Percentiles rank a stretch among this genome's conserved stretches.
phyloP scores from a whole-genome alignment of 2,888 invertebrate species.

The Heliconius hortense region DNA sequence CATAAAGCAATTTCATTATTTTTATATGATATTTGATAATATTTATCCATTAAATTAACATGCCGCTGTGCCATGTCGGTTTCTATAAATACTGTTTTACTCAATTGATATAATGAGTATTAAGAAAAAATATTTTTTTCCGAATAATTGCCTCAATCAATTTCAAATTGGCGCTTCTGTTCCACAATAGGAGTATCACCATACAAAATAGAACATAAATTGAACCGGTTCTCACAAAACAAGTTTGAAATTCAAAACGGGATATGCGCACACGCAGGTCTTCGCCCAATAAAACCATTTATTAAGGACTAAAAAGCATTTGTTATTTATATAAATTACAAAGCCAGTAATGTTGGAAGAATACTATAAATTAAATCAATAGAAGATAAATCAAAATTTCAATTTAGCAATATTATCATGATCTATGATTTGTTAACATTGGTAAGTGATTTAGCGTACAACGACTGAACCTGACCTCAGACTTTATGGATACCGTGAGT shows the following conservation, averaged over 20 bases:
- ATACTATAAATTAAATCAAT: slow-evolving; percentile 5
- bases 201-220: slow-evolving; percentile 8
- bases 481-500: background rate
- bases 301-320: slow-evolving; percentile 41
- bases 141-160: background rate
- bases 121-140: too few relatives aligned
- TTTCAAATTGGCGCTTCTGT: background rate
- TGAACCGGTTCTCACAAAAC: slow-evolving; percentile 16
- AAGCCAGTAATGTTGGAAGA: slow-evolving; percentile 11
- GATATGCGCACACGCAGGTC: slow-evolving; percentile 31
- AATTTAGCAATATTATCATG: slow-evolving; percentile 7
- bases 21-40: too few relatives aligned
- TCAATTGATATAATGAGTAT: too few relatives aligned
- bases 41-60: too few relatives aligned
- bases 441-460: background rate
- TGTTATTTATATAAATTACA: slow-evolving; percentile 35
- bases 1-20: too few relatives aligned
- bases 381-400: slow-evolving; percentile 19
- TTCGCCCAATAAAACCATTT: slow-evolving; percentile 43
- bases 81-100: too few relatives aligned
- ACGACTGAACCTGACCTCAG: slow-evolving; percentile 3
- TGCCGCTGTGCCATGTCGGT: too few relatives aligned
- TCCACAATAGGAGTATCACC: background rate
- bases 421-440: slow-evolving; percentile 10
- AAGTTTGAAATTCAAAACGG: slow-evolving; percentile 30